phyloP scores from a whole-genome alignment of 2,113 vertebrate genomes.

The Notarius quadriscutis region DNA sequence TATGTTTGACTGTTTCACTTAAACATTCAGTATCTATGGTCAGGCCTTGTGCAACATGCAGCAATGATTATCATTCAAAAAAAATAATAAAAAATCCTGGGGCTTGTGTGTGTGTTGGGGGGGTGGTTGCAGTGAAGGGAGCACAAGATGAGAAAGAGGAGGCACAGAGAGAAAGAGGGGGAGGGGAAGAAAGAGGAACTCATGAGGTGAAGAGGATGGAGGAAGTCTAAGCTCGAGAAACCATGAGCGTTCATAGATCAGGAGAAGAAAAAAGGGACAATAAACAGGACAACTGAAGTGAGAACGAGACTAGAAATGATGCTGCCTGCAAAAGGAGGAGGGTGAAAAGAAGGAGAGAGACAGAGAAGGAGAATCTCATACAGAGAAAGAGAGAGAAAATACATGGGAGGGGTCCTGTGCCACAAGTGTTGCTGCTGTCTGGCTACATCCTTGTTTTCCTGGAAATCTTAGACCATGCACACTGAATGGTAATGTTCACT shows the following conservation, averaged over 20 bases:
- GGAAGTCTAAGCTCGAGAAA: constrained; percentile 39
- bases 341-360: constrained; percentile 16
- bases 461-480: constrained; percentile 1
- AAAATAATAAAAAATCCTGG: neutral
- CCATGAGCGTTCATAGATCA: constrained; percentile 20
- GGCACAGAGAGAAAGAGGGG: constrained; percentile 55
- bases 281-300: constrained; percentile 23
- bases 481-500: neutral
- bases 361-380: neutral
- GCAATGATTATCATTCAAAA: constrained; percentile 21
- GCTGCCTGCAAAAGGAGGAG: constrained; percentile 13
- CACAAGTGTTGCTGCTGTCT: constrained; percentile 55
- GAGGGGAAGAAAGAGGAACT: constrained; percentile 56
- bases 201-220: constrained; percentile 57
- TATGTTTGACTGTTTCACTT: no score
- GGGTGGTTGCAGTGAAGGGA: constrained; percentile 31
- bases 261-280: constrained; percentile 19
- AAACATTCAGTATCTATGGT: neutral
- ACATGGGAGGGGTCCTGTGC: constrained; percentile 51
- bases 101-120: constrained; percentile 17
- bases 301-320: constrained; percentile 24
- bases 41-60: constrained; percentile 44
- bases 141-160: constrained; percentile 49
- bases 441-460: constrained; percentile 43
- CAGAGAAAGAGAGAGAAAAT: constrained; percentile 18